These are phyloP conservation scores for Ichneumon xanthorius DNA, from an alignment of 2,888 invertebrate genomes.

Conservation along the genomic window DNA sequence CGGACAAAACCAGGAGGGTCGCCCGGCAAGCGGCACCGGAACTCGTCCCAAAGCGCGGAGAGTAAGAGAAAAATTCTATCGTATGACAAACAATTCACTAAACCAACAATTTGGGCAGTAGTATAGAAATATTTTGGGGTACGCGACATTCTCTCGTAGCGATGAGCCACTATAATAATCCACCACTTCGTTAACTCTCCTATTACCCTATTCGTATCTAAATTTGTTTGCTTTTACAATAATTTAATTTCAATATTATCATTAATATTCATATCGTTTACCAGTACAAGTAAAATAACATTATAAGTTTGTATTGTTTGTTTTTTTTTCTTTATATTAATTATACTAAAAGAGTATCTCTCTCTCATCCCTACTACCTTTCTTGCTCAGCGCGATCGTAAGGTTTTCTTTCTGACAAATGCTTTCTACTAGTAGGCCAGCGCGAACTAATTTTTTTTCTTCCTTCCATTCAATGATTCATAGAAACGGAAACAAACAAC, in stretches of 20 bases:
- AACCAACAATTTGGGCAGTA: slow-evolving; percentile 82
- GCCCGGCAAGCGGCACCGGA: slow-evolving; percentile 14
- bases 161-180: slow-evolving; percentile 74
- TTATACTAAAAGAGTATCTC: slow-evolving; percentile 70
- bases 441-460: slow-evolving; percentile 19
- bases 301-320: slow-evolving; percentile 78
- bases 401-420: slow-evolving; percentile 67
- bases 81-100: slow-evolving; percentile 58
- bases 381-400: slow-evolving; percentile 75
- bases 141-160: slow-evolving; percentile 75
- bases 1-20: not conserved
- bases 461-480: slow-evolving; percentile 53
- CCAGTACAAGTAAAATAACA: slow-evolving; percentile 79
- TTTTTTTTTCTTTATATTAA: slow-evolving; percentile 75
- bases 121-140: slow-evolving; percentile 81
- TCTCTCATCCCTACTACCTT: slow-evolving; percentile 55
- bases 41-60: not conserved
- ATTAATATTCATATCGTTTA: slow-evolving; percentile 69
- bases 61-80: not conserved
- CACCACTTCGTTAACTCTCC: slow-evolving; percentile 83
- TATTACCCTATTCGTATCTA: slow-evolving; percentile 82
- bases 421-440: slow-evolving; percentile 61
- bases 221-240: slow-evolving; percentile 76
- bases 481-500: slow-evolving; percentile 38
- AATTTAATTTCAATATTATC: slow-evolving; percentile 78